These are phyloP conservation scores for Lindbergichthys nudifrons DNA, from an alignment of 2,797 vertebrate genomes.

Conservation along the genomic window DNA sequence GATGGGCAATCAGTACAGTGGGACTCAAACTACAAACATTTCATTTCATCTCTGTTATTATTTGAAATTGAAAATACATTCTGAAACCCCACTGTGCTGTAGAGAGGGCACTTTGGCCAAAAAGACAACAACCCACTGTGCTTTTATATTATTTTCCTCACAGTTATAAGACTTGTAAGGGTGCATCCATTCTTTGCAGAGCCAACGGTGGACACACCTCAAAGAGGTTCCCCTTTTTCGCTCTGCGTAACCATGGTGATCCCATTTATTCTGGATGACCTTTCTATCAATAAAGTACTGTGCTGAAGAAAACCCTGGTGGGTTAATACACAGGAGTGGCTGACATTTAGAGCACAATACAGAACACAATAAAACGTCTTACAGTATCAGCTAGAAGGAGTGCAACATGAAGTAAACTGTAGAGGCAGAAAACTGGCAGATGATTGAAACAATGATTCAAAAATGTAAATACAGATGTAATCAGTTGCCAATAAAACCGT, in stretches of 20 bases:
- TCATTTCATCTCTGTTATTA: constrained; percentile 39
- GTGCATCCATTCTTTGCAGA: constrained; percentile 38
- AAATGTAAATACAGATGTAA: background rate
- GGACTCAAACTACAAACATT: constrained; percentile 21
- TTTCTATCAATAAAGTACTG: constrained; percentile 74
- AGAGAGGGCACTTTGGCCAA: constrained; percentile 5
- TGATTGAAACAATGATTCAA: background rate
- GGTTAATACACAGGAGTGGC: constrained; percentile 53
- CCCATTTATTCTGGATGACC: constrained; percentile 69
- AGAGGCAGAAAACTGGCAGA: no score
- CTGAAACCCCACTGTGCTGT: constrained; percentile 15
- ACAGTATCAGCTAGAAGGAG: constrained; percentile 5
- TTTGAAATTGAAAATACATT: constrained; percentile 33
- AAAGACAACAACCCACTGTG: constrained; percentile 12
- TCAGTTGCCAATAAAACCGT: background rate
- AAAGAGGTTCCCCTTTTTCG: constrained; percentile 46
- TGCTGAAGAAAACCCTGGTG: constrained; percentile 57
- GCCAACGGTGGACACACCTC: constrained; percentile 17
- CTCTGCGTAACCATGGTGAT: constrained; percentile 73
- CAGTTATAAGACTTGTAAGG: constrained; percentile 46
- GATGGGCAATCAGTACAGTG: constrained; percentile 3
- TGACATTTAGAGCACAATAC: constrained; percentile 76
- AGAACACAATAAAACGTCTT: constrained; percentile 36
- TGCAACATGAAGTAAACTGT: background rate
- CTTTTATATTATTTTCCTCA: constrained; percentile 41